These are phyloP conservation scores for Drosophila greeni DNA, from an alignment of 2,888 invertebrate species.

Conservation along the genomic window DNA sequence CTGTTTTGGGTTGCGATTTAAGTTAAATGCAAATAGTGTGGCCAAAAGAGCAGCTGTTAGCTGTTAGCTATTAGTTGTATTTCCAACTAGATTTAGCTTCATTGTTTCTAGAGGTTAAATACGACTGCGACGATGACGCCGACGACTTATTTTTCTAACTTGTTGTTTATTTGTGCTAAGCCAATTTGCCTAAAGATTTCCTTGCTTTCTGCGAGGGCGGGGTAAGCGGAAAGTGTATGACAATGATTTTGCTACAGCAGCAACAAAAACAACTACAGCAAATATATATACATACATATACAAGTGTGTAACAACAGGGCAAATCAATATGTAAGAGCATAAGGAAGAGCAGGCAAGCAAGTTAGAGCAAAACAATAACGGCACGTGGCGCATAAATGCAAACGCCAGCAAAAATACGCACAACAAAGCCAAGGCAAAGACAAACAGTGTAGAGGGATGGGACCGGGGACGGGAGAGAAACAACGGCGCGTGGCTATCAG, in stretches of 20 bases:
- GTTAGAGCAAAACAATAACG: conserved; percentile 4
- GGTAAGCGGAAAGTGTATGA: conserved; percentile 4
- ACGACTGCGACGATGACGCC: neutral
- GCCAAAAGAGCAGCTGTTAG: conserved; percentile 35
- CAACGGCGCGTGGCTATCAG: conserved; percentile 38
- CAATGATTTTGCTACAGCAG: conserved; percentile 26
- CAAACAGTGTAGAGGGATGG: neutral
- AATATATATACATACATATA: neutral
- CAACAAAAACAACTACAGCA: neutral
- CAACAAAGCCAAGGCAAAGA: conserved; percentile 1
- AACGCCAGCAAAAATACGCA: conserved; percentile 32
- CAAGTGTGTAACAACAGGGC: neutral
- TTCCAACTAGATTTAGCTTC: conserved; percentile 23
- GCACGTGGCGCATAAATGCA: conserved; percentile 40
- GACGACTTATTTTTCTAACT: conserved; percentile 26
- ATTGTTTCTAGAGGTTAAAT: conserved; percentile 19
- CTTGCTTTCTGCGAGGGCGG: conserved; percentile 9
- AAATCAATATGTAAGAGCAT: conserved; percentile 19
- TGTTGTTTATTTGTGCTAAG: conserved; percentile 61
- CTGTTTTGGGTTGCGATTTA: conserved; percentile 29
- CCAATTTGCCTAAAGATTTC: conserved; percentile 57
- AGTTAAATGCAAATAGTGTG: conserved; percentile 33
- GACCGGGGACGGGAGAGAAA: neutral
- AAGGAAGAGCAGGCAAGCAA: neutral
- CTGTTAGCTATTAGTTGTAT: conserved; percentile 6